Evolutionary conservation across 1,140 invertebrate genomes (phyloP).

Genomic region (Euglossa dilemma): DNA sequence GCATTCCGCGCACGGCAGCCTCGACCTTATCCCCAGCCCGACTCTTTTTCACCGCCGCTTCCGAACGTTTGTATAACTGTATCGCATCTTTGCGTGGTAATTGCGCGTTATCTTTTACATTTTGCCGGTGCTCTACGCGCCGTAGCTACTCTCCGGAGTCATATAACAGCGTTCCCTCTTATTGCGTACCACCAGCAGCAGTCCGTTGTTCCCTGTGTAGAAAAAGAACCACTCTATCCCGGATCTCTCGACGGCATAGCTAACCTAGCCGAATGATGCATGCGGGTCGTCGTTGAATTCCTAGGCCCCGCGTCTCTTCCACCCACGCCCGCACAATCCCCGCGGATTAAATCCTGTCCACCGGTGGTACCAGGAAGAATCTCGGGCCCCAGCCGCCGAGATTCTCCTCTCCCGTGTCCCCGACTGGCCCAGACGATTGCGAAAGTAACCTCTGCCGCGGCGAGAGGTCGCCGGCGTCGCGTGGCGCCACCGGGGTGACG

Average conservation of each 20-base stretch:
- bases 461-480: conserved; percentile 12
- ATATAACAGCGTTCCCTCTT: neutral
- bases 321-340: neutral
- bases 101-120: neutral
- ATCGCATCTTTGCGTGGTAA: neutral
- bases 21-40: neutral
- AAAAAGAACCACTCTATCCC: neutral
- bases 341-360: conserved; percentile 12
- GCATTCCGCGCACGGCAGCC: neutral
- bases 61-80: conserved; percentile 14
- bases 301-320: neutral
- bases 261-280: neutral
- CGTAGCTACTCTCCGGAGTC: neutral
- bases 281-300: neutral
- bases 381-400: too few relatives aligned
- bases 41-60: neutral
- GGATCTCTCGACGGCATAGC: neutral
- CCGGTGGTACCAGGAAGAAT: neutral
- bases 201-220: neutral
- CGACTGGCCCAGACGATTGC: conserved; percentile 45
- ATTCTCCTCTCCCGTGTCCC: conserved; percentile 15
- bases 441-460: conserved; percentile 43
- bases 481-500: conserved; percentile 48
- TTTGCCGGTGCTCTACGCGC: neutral
- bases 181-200: neutral